Conservation (phyloP, 2,797 vertebrate genomes). For the Pangasius djambal region DNA sequence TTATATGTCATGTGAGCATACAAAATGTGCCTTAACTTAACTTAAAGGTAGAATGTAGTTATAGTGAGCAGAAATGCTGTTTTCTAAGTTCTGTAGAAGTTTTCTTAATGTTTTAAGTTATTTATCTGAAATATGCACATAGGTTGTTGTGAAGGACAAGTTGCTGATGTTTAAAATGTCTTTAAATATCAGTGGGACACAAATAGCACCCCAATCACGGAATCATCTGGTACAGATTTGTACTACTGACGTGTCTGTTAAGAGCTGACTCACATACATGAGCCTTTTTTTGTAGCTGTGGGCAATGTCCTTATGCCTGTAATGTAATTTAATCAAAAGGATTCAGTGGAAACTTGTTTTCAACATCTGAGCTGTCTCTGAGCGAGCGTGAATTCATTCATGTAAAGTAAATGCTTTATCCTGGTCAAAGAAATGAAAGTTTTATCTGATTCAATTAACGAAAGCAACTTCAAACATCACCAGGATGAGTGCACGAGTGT, state of each 20-base stretch:
- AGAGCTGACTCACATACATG: background rate
- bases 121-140: background rate
- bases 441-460: too few species aligned
- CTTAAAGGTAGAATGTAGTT: background rate
- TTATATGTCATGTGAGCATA: background rate
- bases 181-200: background rate
- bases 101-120: background rate
- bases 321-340: conserved; percentile 14
- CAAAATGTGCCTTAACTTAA: background rate
- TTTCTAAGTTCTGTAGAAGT: background rate
- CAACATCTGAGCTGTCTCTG: background rate
- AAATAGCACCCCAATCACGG: background rate
- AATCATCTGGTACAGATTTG: background rate
- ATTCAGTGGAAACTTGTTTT: background rate
- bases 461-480: too few species aligned
- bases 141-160: background rate
- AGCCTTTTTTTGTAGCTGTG: background rate
- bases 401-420: background rate
- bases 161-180: background rate
- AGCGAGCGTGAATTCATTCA: background rate
- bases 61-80: background rate
- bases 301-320: background rate
- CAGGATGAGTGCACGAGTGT: background rate
- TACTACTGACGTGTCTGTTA: background rate
- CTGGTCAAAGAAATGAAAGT: background rate